Evolutionary conservation across 2,113 vertebrate species (phyloP).

Genomic region (Tympanuchus pallidicinctus): DNA sequence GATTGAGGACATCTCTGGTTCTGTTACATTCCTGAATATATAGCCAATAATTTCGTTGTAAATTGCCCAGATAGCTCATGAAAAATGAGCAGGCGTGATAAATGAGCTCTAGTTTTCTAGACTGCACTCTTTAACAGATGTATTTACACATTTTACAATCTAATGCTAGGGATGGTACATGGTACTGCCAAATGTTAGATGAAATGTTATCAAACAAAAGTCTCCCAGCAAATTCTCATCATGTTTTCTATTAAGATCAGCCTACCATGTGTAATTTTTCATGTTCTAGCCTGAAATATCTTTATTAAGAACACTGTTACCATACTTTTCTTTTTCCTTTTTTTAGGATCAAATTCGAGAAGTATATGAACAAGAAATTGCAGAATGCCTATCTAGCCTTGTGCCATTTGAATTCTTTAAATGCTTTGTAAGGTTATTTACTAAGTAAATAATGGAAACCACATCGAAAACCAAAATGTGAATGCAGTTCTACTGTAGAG

Average conservation of each 20-base stretch:
- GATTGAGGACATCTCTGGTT: not conserved
- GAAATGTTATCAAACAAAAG: constrained; percentile 72
- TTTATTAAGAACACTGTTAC: not conserved
- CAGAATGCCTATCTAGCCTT: not conserved
- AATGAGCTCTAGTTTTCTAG: constrained; percentile 45
- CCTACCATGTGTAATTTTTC: not conserved
- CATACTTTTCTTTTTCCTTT: not conserved
- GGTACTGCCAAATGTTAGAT: constrained; percentile 44
- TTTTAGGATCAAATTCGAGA: not conserved
- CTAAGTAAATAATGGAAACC: not conserved
- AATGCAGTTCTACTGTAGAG: not conserved
- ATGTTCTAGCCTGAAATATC: not conserved
- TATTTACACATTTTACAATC: constrained; percentile 70
- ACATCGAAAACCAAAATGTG: not conserved
- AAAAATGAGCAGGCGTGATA: constrained; percentile 62
- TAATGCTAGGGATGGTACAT: constrained; percentile 31
- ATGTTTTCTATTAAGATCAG: not conserved
- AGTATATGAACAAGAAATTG: not conserved
- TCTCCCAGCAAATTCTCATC: not conserved
- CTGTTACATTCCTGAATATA: not conserved
- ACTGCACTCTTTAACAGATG: constrained; percentile 67
- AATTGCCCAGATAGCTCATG: constrained; percentile 22
- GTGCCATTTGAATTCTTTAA: not conserved
- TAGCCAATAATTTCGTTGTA: constrained; percentile 26
- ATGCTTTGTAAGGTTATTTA: not conserved